phyloP scores from a whole-genome alignment of 2,113 vertebrate genomes.

The Harpagus bidentatus region DNA sequence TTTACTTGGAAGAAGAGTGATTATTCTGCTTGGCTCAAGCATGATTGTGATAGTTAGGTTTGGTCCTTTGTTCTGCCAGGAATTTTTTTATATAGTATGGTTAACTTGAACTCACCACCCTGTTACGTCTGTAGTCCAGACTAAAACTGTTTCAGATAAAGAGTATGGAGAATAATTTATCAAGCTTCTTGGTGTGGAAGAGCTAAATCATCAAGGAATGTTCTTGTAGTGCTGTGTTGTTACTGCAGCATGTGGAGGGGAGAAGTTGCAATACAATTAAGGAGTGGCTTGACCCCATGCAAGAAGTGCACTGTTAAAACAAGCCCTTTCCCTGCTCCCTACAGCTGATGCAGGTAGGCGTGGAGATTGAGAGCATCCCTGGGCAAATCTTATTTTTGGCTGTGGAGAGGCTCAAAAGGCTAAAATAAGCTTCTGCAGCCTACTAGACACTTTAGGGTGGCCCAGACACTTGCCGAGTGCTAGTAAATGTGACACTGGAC shows the following conservation, averaged over 20 bases:
- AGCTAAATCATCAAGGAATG: background rate
- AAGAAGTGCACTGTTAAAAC: background rate
- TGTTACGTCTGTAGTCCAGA: background rate
- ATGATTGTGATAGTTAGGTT: background rate
- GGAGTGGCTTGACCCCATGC: background rate
- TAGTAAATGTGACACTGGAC: background rate
- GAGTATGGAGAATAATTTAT: background rate
- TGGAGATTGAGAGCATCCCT: background rate
- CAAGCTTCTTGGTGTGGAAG: background rate
- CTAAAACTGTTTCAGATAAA: background rate
- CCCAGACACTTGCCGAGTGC: background rate
- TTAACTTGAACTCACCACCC: background rate
- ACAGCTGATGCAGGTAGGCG: background rate
- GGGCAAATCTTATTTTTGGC: background rate
- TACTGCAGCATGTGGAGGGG: background rate
- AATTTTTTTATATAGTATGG: background rate
- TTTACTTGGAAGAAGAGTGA: background rate
- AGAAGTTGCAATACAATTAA: background rate
- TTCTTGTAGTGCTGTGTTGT: background rate
- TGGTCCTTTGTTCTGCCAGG: background rate
- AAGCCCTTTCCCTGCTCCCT: background rate
- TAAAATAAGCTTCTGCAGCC: background rate
- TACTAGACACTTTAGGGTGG: background rate
- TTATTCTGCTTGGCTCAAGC: background rate
- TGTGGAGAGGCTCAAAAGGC: background rate